A percentile compares a stretch with the other conserved stretches of the same genome.
phyloP scores from a whole-genome alignment of 2,888 invertebrate species.

The Magallana nippona region DNA sequence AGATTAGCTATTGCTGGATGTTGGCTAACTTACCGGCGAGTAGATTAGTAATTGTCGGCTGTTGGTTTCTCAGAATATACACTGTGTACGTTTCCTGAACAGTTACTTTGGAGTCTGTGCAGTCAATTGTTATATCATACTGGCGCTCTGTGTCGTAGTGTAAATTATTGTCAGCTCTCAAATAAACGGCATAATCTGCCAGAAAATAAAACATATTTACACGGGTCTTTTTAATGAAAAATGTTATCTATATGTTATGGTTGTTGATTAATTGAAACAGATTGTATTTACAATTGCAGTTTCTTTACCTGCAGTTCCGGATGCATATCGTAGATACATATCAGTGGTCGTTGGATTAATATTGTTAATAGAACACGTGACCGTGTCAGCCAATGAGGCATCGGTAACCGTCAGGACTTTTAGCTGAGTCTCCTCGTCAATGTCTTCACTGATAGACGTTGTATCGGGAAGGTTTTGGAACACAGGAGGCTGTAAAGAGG shows the following conservation, averaged over 20 bases:
- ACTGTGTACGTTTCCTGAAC: slow-evolving; percentile 43
- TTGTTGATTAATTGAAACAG: background rate
- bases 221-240: background rate
- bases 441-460: slow-evolving; percentile 25
- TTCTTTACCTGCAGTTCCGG: slow-evolving; percentile 7
- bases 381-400: slow-evolving; percentile 12
- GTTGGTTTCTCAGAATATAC: slow-evolving; percentile 41
- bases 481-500: slow-evolving; percentile 31
- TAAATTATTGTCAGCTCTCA: slow-evolving; percentile 38
- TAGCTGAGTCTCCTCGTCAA: slow-evolving; percentile 6
- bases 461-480: slow-evolving; percentile 32
- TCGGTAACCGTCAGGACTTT: slow-evolving; percentile 31
- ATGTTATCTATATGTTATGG: background rate
- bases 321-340: background rate
- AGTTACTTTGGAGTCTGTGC: slow-evolving; percentile 45
- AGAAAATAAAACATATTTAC: background rate
- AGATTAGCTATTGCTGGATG: no score
- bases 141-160: slow-evolving; percentile 41
- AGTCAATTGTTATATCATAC: slow-evolving; percentile 45
- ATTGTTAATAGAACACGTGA: slow-evolving; percentile 29
- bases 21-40: background rate
- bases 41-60: slow-evolving; percentile 47
- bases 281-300: background rate
- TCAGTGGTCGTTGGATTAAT: slow-evolving; percentile 3
- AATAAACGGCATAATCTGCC: slow-evolving; percentile 48